Evolutionary conservation across 2,113 vertebrate species (phyloP).

Genomic region (Pseudonaja textilis): DNA sequence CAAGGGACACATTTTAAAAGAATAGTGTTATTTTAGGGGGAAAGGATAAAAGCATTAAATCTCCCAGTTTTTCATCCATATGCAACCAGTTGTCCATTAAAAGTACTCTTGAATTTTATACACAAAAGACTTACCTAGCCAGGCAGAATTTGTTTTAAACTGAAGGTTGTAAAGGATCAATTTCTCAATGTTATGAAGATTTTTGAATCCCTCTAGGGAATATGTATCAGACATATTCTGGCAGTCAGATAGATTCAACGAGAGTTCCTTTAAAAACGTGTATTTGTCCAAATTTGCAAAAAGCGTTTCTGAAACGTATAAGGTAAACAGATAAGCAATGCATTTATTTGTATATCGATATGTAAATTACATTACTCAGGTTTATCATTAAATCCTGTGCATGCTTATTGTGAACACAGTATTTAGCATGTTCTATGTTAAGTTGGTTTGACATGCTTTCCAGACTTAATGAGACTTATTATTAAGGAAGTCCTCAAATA

Average conservation of each 20-base stretch:
- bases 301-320: constrained; percentile 39
- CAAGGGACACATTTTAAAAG: not conserved
- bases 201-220: constrained; percentile 38
- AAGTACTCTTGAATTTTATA: not conserved
- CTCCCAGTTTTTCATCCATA: not conserved
- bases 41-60: not conserved
- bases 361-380: not conserved
- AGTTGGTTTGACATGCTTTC: not conserved
- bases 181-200: constrained; percentile 27
- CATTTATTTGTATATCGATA: not conserved
- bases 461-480: not conserved
- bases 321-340: not conserved
- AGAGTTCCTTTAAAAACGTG: constrained; percentile 52
- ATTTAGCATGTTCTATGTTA: not conserved
- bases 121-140: constrained; percentile 21
- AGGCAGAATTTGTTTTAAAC: not conserved
- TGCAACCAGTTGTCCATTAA: not conserved
- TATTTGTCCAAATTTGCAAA: constrained; percentile 56
- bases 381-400: not conserved
- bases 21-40: not conserved
- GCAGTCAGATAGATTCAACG: constrained; percentile 11
- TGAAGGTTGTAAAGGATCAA: not conserved
- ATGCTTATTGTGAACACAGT: not conserved
- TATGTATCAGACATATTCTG: constrained; percentile 4
- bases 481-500: not conserved